Evolutionary conservation across 2,888 invertebrate species (phyloP).

Genomic region (Ctena decussata): DNA sequence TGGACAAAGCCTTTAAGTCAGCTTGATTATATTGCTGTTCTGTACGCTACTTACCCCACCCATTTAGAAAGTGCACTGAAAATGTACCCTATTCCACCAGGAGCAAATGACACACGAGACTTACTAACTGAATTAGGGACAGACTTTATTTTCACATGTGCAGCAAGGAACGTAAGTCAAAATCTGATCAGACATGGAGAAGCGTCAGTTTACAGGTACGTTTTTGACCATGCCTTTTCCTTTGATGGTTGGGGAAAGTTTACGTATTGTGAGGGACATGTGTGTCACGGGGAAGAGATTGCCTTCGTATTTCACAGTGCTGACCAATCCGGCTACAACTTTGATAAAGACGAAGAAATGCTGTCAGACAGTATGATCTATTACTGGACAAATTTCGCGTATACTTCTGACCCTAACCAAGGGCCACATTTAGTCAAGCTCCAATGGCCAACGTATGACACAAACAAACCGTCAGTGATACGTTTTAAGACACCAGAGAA

Average conservation of each 20-base stretch:
- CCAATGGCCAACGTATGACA: conserved; percentile 72
- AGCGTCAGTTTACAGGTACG: neutral
- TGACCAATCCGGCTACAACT: conserved; percentile 66
- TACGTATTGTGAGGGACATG: conserved; percentile 75
- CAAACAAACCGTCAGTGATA: conserved; percentile 47
- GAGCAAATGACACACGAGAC: conserved; percentile 49
- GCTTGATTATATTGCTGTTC: conserved; percentile 60
- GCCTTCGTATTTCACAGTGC: conserved; percentile 76
- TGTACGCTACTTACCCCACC: conserved; percentile 68
- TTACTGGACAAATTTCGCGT: conserved; percentile 84
- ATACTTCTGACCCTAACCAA: conserved; percentile 75
- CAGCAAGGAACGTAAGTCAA: conserved; percentile 69
- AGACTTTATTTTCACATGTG: conserved; percentile 79
- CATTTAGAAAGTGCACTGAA: conserved; percentile 51
- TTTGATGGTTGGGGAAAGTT: conserved; percentile 77
- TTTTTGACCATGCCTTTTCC: conserved; percentile 61
- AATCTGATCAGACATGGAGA: conserved; percentile 15
- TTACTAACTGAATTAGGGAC: conserved; percentile 64
- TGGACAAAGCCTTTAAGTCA: conserved; percentile 68
- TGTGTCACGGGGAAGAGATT: conserved; percentile 81
- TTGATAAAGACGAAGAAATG: conserved; percentile 67
- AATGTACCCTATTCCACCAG: conserved; percentile 60
- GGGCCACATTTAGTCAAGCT: conserved; percentile 50
- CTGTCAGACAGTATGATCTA: conserved; percentile 71
- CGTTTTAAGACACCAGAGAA: conserved; percentile 71